These are phyloP conservation scores for Hemistola chrysoprasaria DNA, from an alignment of 2,888 invertebrate genomes.

Conservation along the genomic window DNA sequence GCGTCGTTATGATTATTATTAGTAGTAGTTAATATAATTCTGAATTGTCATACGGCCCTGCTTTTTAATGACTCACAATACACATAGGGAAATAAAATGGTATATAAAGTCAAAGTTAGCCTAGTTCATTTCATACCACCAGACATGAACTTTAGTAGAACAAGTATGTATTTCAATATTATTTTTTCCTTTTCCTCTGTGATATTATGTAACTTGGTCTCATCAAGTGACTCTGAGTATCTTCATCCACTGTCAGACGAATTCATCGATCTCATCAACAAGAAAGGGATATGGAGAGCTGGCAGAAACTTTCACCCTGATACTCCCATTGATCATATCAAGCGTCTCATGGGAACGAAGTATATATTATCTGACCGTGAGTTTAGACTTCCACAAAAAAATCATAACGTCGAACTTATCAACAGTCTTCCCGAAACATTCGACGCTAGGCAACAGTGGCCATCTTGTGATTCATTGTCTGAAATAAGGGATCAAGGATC, in stretches of 20 bases:
- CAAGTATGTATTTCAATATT: too few species aligned
- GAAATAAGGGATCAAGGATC: conserved; percentile 89
- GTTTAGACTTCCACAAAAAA: background rate
- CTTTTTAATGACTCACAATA: too few species aligned
- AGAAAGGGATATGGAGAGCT: conserved; percentile 87
- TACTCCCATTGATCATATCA: conserved; percentile 81
- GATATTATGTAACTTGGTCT: too few species aligned
- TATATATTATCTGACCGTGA: background rate
- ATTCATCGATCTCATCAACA: conserved; percentile 86
- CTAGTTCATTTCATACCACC: too few species aligned
- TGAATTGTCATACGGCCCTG: too few species aligned
- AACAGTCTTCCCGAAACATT: conserved; percentile 85
- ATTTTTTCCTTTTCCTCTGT: too few species aligned
- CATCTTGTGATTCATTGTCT: conserved; percentile 87
- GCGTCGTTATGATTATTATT: too few species aligned
- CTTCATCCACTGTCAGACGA: conserved; percentile 83
- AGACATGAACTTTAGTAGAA: too few species aligned
- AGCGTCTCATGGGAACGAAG: conserved; percentile 15
- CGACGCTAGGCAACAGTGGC: conserved; percentile 89
- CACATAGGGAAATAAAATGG: too few species aligned
- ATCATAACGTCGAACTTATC: conserved; percentile 1
- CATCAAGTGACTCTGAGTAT: too few species aligned
- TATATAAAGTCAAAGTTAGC: too few species aligned
- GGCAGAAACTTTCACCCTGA: conserved; percentile 86
- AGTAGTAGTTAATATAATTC: too few species aligned